Evolutionary conservation across 2,113 vertebrate species (phyloP).

Genomic region (Cebus imitator): DNA sequence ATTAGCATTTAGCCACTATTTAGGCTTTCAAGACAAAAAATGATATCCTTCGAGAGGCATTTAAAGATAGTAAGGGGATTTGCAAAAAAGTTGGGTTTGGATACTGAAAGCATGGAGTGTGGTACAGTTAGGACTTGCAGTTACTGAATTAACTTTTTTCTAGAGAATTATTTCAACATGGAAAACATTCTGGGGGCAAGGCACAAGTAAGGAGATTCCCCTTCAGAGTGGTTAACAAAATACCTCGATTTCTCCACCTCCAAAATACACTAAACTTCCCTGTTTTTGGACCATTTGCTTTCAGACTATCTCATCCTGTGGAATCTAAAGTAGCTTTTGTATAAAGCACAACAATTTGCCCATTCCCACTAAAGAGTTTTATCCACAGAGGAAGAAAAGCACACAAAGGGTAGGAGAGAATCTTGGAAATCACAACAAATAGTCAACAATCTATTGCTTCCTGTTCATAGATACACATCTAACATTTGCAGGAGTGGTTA

Average conservation of each 20-base stretch:
- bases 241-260: not conserved
- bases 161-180: not conserved
- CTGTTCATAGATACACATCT: not conserved
- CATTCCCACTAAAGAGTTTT: not conserved
- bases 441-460: not conserved
- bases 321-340: not conserved
- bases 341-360: not conserved
- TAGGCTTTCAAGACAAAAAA: not conserved
- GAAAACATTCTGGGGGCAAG: not conserved
- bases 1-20: not conserved
- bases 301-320: not conserved
- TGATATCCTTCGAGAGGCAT: not conserved
- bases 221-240: not conserved
- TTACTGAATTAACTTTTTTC: not conserved
- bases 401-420: not conserved
- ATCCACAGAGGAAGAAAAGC: not conserved
- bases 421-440: not conserved
- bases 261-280: not conserved
- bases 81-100: not conserved
- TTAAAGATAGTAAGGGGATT: not conserved
- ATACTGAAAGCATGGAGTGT: not conserved
- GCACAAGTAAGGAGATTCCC: not conserved
- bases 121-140: not conserved
- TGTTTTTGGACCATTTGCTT: not conserved
- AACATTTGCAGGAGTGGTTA: not conserved